Conservation (phyloP, 1,140 invertebrate genomes). For the Ephestia elutella region DNA sequence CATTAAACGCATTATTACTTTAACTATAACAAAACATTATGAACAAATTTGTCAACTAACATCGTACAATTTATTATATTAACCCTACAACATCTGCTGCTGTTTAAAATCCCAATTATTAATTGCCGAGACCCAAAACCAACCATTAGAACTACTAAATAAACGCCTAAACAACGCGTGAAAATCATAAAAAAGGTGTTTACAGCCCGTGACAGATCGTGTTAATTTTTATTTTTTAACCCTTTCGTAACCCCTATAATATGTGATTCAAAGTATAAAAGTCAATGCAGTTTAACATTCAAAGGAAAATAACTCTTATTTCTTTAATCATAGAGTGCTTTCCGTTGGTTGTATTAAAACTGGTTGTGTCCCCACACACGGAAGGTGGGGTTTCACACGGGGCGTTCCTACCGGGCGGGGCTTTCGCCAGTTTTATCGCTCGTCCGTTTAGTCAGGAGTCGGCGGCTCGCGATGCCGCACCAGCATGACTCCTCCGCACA, state of each 20-base stretch:
- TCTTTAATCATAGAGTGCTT: not conserved
- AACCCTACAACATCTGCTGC: slow-evolving; percentile 26
- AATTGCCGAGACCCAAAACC: slow-evolving; percentile 22
- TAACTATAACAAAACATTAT: slow-evolving; percentile 6
- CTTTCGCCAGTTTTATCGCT: slow-evolving; percentile 13
- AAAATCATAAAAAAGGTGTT: slow-evolving; percentile 54
- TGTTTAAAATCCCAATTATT: slow-evolving; percentile 36
- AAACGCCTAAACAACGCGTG: slow-evolving; percentile 60
- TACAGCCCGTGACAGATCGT: slow-evolving; percentile 48
- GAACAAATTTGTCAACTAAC: slow-evolving; percentile 28
- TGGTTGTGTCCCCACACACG: slow-evolving; percentile 17
- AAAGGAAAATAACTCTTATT: slow-evolving; percentile 20
- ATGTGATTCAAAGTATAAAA: not conserved
- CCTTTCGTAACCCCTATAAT: slow-evolving; percentile 41
- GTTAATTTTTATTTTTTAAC: slow-evolving; percentile 42
- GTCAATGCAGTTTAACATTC: not conserved
- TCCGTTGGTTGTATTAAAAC: slow-evolving; percentile 6
- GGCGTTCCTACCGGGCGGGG: slow-evolving; percentile 41
- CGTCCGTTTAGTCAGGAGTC: slow-evolving; percentile 46
- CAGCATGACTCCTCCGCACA: slow-evolving; percentile 64
- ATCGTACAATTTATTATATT: slow-evolving; percentile 10
- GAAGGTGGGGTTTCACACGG: slow-evolving; percentile 37
- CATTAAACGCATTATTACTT: not conserved
- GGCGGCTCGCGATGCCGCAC: slow-evolving; percentile 65
- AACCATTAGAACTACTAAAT: slow-evolving; percentile 41